Conservation (phyloP, 53 echinoderm and acorn worm species). For the Echinarachnius parma region DNA sequence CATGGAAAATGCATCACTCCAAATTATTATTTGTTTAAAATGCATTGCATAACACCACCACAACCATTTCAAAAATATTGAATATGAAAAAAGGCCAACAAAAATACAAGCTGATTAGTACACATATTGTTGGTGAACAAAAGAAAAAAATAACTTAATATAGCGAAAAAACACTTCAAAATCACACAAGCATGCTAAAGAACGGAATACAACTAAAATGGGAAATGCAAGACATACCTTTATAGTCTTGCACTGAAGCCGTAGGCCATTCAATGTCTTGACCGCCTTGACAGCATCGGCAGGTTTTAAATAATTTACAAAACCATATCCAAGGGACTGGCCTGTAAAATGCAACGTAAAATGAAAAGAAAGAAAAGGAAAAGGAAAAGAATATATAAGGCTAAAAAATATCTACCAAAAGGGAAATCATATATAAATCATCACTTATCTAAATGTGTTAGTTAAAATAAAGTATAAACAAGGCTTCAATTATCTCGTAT, state of each 20-base stretch:
- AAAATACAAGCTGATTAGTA: background rate
- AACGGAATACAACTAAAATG: slow-evolving; percentile 15
- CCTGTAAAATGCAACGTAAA: slow-evolving; percentile 71
- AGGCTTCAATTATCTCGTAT: too few relatives aligned
- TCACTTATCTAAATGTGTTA: too few relatives aligned
- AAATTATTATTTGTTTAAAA: too few relatives aligned
- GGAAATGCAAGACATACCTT: slow-evolving; percentile 62
- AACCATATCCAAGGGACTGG: slow-evolving; percentile 98
- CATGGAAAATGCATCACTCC: too few relatives aligned
- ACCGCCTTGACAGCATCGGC: slow-evolving; percentile 93
- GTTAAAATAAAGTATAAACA: too few relatives aligned
- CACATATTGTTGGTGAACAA: background rate
- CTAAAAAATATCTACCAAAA: background rate
- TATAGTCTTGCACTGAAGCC: slow-evolving; percentile 89
- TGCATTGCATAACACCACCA: too few relatives aligned
- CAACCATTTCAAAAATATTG: background rate
- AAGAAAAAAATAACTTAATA: background rate
- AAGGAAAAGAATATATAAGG: slow-evolving; percentile 25
- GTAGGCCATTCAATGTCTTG: slow-evolving; percentile 87
- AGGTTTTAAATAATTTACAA: slow-evolving; percentile 98
- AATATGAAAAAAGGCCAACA: background rate
- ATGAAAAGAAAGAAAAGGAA: slow-evolving; percentile 59
- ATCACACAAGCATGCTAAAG: slow-evolving; percentile 27
- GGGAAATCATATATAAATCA: background rate
- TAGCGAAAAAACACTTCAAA: background rate